phyloP scores from a whole-genome alignment of 2,113 vertebrate species.

The Bubo blakistoni region DNA sequence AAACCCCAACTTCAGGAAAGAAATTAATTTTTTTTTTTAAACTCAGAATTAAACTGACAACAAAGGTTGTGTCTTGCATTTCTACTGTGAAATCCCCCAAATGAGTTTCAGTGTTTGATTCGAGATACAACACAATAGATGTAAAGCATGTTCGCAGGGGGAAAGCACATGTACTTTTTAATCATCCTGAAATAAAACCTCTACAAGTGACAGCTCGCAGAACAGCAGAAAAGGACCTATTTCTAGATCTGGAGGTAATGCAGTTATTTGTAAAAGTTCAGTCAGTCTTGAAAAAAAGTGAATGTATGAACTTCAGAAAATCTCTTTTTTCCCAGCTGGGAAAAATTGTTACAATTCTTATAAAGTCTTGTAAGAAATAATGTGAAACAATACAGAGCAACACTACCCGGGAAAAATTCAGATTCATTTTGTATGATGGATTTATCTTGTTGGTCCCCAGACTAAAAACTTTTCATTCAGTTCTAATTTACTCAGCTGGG shows the following conservation, averaged over 20 bases:
- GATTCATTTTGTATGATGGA: not conserved
- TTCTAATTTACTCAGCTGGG: not conserved
- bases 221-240: not conserved
- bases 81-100: not conserved
- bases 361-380: not conserved
- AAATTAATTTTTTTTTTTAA: not conserved
- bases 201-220: not conserved
- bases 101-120: not conserved
- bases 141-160: not conserved
- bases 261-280: not conserved
- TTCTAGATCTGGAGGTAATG: not conserved
- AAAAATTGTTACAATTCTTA: not conserved
- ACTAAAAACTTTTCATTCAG: slow-evolving; percentile 13
- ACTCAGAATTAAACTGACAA: not conserved
- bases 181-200: not conserved
- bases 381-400: not conserved
- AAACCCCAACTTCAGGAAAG: not conserved
- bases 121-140: not conserved
- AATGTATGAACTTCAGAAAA: not conserved
- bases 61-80: not conserved
- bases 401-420: not conserved
- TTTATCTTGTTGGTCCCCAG: not conserved
- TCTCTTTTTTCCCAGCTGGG: not conserved
- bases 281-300: not conserved
- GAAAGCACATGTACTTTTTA: not conserved